phyloP scores from a whole-genome alignment of 2,113 vertebrate species.

The Microtus pennsylvanicus region DNA sequence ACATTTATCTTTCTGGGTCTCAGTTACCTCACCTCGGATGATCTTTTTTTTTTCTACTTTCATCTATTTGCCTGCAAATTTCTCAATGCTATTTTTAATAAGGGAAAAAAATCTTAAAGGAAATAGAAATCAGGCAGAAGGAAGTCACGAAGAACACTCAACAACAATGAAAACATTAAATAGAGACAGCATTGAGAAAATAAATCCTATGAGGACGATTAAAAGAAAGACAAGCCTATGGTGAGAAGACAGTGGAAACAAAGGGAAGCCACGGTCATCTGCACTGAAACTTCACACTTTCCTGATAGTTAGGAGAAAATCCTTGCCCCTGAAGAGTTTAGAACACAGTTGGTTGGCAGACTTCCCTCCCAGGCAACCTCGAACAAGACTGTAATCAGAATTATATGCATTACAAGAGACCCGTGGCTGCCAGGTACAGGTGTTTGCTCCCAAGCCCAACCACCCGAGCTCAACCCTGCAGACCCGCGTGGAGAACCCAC shows the following conservation, averaged over 20 bases:
- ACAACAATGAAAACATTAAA: not conserved
- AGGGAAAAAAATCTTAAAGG: not conserved
- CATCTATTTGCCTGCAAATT: not conserved
- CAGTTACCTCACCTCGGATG: not conserved
- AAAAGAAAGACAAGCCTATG: not conserved
- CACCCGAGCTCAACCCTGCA: not conserved
- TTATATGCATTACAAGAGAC: not conserved
- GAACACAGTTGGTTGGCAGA: not conserved
- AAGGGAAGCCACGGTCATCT: not conserved
- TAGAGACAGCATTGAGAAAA: conserved; percentile 5
- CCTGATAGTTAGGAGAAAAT: not conserved
- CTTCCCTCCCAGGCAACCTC: not conserved
- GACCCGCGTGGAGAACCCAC: too few relatives aligned
- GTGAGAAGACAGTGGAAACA: not conserved
- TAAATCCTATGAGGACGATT: conserved; percentile 11
- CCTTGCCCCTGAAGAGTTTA: not conserved
- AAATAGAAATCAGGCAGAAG: not conserved
- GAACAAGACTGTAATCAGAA: not conserved
- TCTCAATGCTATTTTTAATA: not conserved
- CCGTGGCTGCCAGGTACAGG: not conserved
- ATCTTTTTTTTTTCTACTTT: not conserved
- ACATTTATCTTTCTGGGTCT: not conserved
- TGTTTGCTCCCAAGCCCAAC: not conserved
- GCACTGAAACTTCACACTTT: not conserved
- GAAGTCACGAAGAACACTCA: not conserved